phyloP scores from a whole-genome alignment of 2,113 vertebrate genomes.

The Furnarius figulus region DNA sequence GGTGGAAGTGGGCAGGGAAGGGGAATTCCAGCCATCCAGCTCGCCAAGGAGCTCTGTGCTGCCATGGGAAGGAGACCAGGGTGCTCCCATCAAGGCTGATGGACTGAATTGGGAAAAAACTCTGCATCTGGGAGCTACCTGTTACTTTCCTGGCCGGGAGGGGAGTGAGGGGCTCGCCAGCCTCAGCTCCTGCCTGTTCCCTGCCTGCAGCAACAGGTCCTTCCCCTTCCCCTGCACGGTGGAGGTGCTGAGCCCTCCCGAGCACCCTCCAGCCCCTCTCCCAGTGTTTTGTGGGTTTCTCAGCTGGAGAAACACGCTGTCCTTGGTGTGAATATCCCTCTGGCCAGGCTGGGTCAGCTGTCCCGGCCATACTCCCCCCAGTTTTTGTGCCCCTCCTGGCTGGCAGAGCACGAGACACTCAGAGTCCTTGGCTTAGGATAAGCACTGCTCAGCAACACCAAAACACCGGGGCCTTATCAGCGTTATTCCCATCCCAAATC shows the following conservation, averaged over 20 bases:
- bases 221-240: fast-evolving
- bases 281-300: background rate
- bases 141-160: background rate
- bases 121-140: background rate
- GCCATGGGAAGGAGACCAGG: background rate
- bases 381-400: background rate
- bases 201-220: background rate
- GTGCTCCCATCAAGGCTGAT: fast-evolving
- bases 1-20: background rate
- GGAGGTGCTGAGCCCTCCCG: background rate
- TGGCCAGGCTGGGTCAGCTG: background rate
- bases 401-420: background rate
- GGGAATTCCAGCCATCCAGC: background rate
- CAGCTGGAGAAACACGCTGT: background rate
- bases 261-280: background rate
- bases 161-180: background rate
- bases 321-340: background rate
- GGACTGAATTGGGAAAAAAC: too few relatives aligned
- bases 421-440: background rate
- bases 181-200: background rate
- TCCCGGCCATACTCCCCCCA: background rate
- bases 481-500: background rate
- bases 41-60: background rate
- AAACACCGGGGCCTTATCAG: background rate
- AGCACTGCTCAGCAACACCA: background rate